These are phyloP conservation scores for Meloidogyne exigua DNA, from an alignment of 1,140 invertebrate species.

Conservation along the genomic window DNA sequence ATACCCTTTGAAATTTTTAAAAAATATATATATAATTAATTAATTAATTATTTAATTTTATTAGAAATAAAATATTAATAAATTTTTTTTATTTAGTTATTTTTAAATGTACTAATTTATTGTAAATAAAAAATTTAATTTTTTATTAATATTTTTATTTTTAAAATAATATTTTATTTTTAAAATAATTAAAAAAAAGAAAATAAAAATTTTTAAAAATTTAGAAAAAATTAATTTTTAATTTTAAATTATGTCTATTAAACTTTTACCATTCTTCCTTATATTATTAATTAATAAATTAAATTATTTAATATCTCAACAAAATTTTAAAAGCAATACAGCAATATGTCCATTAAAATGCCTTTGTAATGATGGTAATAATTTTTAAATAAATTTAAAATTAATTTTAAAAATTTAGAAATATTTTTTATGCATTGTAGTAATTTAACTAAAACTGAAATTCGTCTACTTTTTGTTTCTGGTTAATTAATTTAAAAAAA, in stretches of 20 bases:
- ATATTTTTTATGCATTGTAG: conserved; percentile 9
- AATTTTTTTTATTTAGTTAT: too few species aligned
- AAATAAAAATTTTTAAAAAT: too few species aligned
- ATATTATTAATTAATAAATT: neutral
- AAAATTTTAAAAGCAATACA: neutral
- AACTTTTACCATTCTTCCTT: neutral
- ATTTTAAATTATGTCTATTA: neutral
- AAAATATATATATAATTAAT: too few species aligned
- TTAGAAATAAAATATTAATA: too few species aligned
- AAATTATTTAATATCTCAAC: conserved; percentile 1
- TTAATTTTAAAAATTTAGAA: conserved; percentile 4
- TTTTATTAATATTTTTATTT: too few species aligned
- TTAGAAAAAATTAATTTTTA: too few species aligned
- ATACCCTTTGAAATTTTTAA: too few species aligned
- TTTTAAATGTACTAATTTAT: too few species aligned
- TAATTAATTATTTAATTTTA: too few species aligned
- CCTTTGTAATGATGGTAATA: neutral
- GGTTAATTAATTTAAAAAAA: neutral
- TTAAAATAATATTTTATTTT: too few species aligned
- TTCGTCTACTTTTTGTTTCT: conserved; percentile 19
- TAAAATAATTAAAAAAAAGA: too few species aligned
- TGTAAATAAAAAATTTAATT: too few species aligned
- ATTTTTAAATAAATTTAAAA: neutral
- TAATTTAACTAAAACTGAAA: conserved; percentile 8
- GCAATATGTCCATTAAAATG: neutral